Evolutionary conservation across 2,113 vertebrate species (phyloP), one percentile per base, ranked within the genome.

Genomic region (Solea solea): DNA sequence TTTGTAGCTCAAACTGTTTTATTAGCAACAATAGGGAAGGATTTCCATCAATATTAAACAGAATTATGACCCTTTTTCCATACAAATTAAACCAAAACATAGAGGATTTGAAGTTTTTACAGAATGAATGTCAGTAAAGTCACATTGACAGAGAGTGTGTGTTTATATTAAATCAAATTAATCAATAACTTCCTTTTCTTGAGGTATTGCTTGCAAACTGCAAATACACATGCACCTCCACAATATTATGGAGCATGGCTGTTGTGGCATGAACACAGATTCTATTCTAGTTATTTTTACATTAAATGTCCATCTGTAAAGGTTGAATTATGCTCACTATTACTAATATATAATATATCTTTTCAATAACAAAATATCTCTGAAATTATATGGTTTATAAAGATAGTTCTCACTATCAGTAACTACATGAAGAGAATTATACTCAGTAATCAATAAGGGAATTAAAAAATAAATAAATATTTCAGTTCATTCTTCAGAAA

Each of bases 221-320:
- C 46, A 64, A 80, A 71, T 74, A 74, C 73, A 74, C 9, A 54
- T 49, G 67, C 71, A 75, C 64, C 54, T 69, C 72, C 59, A 13
- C 5, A 1, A 53, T n/a, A 27, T 42, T 9, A 42, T 49, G 1
- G 9, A 41, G 34, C 10, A 16, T 49, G 40, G 1, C 3, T 67
- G 34, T 65, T 72, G 25, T 40, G n/a, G 7, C 55, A 52, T 63
- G 16, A 59, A 34, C 34, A 34, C 34, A 34, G 34, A 21, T 21
- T 21, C 21, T 21, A 21, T 21, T 21, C 21, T 21, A 21, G 1
- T 21, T 21, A 21, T 21, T 21, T 1, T 21, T 34, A 34, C 3
- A 34, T 34, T 34, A 34, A 34, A 34, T 6, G 5, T 34, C 0
- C 34, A 34, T 34, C 5, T 34, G 34, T 34, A 34, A 34, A 34